Evolutionary conservation across 2,797 vertebrate species (phyloP).

Genomic region (Rhabdomys pumilio): DNA sequence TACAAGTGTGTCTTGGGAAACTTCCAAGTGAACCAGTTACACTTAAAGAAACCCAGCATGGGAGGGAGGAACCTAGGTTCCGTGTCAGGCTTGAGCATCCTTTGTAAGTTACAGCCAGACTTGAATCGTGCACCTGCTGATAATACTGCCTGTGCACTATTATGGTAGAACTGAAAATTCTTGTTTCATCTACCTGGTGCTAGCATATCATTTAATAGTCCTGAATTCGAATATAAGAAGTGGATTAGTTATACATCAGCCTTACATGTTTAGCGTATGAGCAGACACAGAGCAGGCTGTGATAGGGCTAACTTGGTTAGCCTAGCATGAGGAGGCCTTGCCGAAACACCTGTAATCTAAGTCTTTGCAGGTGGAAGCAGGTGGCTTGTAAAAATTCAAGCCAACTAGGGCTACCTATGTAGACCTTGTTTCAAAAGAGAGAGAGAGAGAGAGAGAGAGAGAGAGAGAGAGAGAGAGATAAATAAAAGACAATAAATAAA

Average conservation of each 20-base stretch:
- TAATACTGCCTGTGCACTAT: background rate
- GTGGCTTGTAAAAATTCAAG: background rate
- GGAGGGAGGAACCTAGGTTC: constrained; percentile 31
- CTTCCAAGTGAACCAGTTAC: constrained; percentile 35
- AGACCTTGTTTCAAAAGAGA: background rate
- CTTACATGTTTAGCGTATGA: constrained; percentile 43
- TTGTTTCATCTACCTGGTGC: background rate
- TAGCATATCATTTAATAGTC: background rate
- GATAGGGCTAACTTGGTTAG: background rate
- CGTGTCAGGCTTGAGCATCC: background rate
- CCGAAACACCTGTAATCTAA: background rate
- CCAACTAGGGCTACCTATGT: background rate
- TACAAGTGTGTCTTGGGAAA: background rate
- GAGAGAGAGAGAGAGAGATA: background rate
- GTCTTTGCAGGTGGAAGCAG: background rate
- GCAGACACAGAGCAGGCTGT: background rate
- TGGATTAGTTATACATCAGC: background rate
- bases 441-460: too few species aligned
- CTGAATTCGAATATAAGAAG: background rate
- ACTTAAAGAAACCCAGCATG: background rate
- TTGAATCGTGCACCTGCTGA: background rate
- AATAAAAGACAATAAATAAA: background rate
- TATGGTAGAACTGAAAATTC: background rate
- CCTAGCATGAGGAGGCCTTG: background rate
- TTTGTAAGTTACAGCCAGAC: background rate